These are phyloP conservation scores for Cliona cf. orientalis DNA, from an alignment of 37 sponge, comb jelly and placozoan genomes.

Conservation along the genomic window DNA sequence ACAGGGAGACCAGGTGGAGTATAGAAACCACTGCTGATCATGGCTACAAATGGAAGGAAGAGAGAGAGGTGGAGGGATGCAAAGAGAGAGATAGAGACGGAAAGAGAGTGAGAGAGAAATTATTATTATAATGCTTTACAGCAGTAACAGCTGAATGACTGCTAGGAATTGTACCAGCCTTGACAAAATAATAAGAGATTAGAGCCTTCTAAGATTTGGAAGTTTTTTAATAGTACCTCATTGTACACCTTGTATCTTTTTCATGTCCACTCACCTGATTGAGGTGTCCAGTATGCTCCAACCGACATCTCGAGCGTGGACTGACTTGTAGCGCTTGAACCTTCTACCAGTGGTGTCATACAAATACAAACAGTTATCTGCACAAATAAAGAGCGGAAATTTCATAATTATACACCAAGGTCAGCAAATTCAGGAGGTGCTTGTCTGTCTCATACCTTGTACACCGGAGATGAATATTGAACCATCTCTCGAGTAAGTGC, in stretches of 20 bases:
- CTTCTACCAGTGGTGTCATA: conserved; percentile 29
- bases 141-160: no score
- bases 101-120: background rate
- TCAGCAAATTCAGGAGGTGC: background rate
- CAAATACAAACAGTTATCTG: conserved; percentile 56
- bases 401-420: background rate
- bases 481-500: conserved; percentile 59
- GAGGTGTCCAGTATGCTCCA: conserved; percentile 72
- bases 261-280: conserved; percentile 42
- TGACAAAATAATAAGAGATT: no score
- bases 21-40: conserved; percentile 70
- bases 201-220: no score
- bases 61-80: no score
- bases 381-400: background rate
- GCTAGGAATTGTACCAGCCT: no score
- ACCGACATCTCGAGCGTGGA: conserved; percentile 75
- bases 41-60: conserved; percentile 32
- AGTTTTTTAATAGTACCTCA: background rate
- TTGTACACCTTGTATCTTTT: background rate
- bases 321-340: conserved; percentile 38
- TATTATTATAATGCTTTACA: background rate
- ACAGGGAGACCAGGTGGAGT: conserved; percentile 82
- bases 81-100: no score
- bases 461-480: conserved; percentile 45
- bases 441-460: conserved; percentile 67